phyloP scores from a whole-genome alignment of 2,888 invertebrate genomes.

The Tachina grossa region DNA sequence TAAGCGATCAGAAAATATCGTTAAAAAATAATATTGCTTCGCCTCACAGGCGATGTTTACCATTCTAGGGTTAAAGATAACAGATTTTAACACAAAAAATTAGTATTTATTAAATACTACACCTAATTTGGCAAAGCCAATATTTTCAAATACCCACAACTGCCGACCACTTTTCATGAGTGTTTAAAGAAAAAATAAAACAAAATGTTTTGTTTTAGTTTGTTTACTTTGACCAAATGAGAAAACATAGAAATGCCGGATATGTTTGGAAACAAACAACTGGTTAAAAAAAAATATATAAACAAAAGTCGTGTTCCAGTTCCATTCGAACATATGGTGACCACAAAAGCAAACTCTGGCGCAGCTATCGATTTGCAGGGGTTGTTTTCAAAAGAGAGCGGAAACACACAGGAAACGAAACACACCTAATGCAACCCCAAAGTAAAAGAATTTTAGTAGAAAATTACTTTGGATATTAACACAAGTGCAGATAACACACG shows the following conservation, averaged over 20 bases:
- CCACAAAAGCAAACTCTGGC: conserved; percentile 71
- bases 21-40: too few relatives aligned
- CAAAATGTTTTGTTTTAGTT: conserved; percentile 32
- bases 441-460: conserved; percentile 53
- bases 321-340: conserved; percentile 74
- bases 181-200: background rate
- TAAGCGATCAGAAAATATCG: too few relatives aligned
- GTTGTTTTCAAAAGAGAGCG: conserved; percentile 40
- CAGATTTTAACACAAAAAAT: too few relatives aligned
- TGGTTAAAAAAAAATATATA: conserved; percentile 29
- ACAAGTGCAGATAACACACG: conserved; percentile 64
- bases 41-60: too few relatives aligned
- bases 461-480: conserved; percentile 46
- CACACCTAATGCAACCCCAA: conserved; percentile 54
- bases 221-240: conserved; percentile 55
- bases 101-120: too few relatives aligned
- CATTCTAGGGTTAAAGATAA: too few relatives aligned
- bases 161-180: background rate
- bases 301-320: conserved; percentile 65
- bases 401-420: conserved; percentile 32
- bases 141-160: background rate
- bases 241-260: conserved; percentile 54
- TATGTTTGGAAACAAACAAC: conserved; percentile 58
- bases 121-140: too few relatives aligned
- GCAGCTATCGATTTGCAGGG: conserved; percentile 74